A percentile compares a stretch with the other conserved stretches of the same genome.
phyloP scores from a whole-genome alignment of 2,888 invertebrate genomes.

The Bimastos eiseni region DNA sequence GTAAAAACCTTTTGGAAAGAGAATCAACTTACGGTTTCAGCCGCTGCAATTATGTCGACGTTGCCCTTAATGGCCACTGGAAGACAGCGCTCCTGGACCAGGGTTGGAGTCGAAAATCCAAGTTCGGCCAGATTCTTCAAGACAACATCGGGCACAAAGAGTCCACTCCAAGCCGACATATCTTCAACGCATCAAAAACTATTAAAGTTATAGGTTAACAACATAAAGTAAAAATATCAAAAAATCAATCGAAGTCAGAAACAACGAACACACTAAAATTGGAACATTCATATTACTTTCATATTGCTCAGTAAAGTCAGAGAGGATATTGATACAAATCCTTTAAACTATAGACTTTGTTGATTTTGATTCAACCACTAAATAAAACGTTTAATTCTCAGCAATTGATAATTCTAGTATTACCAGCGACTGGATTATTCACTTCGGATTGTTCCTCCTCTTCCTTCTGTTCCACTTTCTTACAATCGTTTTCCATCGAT shows the following conservation, averaged over 20 bases:
- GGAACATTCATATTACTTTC: too few species aligned
- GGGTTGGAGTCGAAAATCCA: slow-evolving; percentile 80
- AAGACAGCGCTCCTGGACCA: slow-evolving; percentile 72
- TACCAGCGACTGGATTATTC: background rate
- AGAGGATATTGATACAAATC: background rate
- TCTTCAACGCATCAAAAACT: slow-evolving; percentile 42
- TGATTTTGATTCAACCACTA: background rate
- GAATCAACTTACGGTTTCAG: slow-evolving; percentile 74
- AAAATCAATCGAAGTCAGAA: background rate
- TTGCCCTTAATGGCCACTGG: slow-evolving; percentile 68
- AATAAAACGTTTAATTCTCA: background rate
- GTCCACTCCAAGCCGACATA: slow-evolving; percentile 62
- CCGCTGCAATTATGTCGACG: slow-evolving; percentile 93
- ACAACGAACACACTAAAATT: too few species aligned
- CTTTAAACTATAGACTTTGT: background rate
- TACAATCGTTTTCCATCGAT: background rate
- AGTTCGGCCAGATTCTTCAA: slow-evolving; percentile 76
- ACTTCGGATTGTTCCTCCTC: background rate
- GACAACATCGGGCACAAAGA: slow-evolving; percentile 71
- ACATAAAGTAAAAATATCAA: background rate
- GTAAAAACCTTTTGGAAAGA: background rate
- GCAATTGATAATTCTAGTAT: background rate
- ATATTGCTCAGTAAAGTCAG: too few species aligned
- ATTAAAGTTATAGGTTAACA: background rate
- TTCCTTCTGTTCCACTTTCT: background rate